Conservation (phyloP, 2,888 invertebrate species). For the Holacanthella duospinosa region DNA sequence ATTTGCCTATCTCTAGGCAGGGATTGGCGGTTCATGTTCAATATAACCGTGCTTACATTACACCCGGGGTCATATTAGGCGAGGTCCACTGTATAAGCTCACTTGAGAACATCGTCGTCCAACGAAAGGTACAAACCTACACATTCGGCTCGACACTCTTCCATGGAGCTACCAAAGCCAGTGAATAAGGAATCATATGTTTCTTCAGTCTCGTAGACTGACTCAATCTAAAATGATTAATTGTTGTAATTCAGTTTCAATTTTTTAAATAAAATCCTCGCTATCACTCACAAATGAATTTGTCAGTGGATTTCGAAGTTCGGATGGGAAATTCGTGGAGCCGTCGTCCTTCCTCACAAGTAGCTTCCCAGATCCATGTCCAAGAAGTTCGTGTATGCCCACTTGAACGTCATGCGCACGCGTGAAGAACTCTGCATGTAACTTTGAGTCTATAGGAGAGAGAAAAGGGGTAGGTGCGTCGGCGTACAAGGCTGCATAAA, state of each 20-base stretch:
- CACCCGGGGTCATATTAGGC: conserved; percentile 32
- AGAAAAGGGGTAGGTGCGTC: conserved; percentile 70
- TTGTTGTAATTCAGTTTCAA: not conserved
- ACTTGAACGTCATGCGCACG: conserved; percentile 84
- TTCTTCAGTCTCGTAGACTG: conserved; percentile 78
- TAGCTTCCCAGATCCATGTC: conserved; percentile 92
- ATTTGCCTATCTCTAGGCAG: too few relatives aligned
- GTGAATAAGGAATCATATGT: conserved; percentile 87
- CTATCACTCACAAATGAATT: conserved; percentile 22
- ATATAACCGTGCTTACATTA: too few relatives aligned
- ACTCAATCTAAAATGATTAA: conserved; percentile 44
- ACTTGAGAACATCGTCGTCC: conserved; percentile 59
- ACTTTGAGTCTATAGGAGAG: conserved; percentile 59
- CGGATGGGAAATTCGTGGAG: conserved; percentile 67
- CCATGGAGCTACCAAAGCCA: conserved; percentile 76
- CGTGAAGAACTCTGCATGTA: conserved; percentile 68
- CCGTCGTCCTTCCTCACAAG: conserved; percentile 64
- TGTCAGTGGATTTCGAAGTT: conserved; percentile 43
- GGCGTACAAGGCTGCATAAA: conserved; percentile 71
- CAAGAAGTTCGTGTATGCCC: conserved; percentile 85
- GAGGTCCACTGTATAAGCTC: too few relatives aligned
- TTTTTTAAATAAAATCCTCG: not conserved
- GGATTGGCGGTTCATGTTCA: too few relatives aligned
- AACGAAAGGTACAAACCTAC: conserved; percentile 85
- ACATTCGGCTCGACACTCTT: conserved; percentile 93